Conservation (phyloP, 2,797 vertebrate genomes). For the Hemibagrus guttatus region DNA sequence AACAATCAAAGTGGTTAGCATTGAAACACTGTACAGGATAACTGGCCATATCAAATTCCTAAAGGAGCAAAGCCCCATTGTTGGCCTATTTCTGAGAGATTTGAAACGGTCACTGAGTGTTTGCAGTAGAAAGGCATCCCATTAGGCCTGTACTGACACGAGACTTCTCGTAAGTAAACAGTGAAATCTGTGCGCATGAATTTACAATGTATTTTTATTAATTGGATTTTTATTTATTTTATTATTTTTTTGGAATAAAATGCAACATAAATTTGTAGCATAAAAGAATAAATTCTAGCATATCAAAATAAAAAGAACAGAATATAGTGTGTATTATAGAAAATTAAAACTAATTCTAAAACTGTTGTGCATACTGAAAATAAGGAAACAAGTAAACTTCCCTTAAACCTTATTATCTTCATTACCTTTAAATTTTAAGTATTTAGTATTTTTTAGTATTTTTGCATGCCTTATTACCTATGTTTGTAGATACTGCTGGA, state of each 20-base stretch:
- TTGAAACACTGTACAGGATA: slow-evolving; percentile 81
- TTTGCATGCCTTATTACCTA: too few species aligned
- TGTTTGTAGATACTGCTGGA: too few species aligned
- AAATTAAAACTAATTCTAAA: neutral
- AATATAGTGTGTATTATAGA: neutral
- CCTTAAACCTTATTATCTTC: too few species aligned
- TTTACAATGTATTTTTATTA: slow-evolving; percentile 2
- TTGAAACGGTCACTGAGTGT: slow-evolving; percentile 39
- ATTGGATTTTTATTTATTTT: neutral
- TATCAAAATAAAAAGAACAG: neutral
- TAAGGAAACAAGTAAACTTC: neutral
- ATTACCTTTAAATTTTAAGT: too few species aligned
- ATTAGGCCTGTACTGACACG: slow-evolving; percentile 10
- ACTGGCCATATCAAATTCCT: slow-evolving; percentile 82
- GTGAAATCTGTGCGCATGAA: neutral
- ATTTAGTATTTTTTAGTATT: too few species aligned
- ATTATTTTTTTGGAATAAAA: neutral
- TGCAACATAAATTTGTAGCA: neutral
- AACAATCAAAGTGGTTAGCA: slow-evolving; percentile 82
- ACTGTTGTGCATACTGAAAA: neutral
- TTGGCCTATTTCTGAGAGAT: slow-evolving; percentile 26
- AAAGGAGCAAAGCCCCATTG: slow-evolving; percentile 64
- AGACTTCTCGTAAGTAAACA: slow-evolving; percentile 13
- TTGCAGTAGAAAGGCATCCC: slow-evolving; percentile 31
- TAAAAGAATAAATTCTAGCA: neutral